Evolutionary conservation across 2,113 vertebrate genomes (phyloP).

Genomic region (Daboia siamensis): DNA sequence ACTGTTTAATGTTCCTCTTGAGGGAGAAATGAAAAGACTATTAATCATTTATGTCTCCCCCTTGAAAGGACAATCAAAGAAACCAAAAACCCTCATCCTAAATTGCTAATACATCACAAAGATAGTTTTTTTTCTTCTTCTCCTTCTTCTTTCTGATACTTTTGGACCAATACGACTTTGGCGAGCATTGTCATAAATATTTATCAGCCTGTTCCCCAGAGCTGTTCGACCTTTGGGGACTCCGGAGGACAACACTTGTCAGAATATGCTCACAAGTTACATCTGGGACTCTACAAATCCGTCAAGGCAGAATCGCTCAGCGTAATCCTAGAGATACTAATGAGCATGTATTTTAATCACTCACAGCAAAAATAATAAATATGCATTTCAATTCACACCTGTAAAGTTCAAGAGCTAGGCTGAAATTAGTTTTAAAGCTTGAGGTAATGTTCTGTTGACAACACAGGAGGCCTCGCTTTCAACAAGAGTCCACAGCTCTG

Average conservation of each 20-base stretch:
- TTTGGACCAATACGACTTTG: constrained; percentile 8
- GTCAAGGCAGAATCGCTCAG: neutral
- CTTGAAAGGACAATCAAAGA: constrained; percentile 14
- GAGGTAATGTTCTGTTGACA: neutral
- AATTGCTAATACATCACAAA: constrained; percentile 25
- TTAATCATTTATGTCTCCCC: constrained; percentile 8
- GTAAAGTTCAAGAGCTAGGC: neutral
- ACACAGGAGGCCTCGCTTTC: neutral
- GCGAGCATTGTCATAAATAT: constrained; percentile 16
- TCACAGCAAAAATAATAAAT: neutral
- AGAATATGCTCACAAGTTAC: neutral
- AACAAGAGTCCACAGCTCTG: neutral
- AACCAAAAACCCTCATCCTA: neutral
- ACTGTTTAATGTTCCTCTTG: neutral
- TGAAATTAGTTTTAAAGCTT: constrained; percentile 12
- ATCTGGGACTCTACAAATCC: neutral
- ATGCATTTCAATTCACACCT: constrained; percentile 8
- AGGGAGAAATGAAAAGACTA: constrained; percentile 15
- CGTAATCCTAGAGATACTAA: constrained; percentile 14
- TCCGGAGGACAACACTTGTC: neutral
- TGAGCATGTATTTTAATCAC: constrained; percentile 16
- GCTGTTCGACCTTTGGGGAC: neutral
- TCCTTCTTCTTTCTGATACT: neutral
- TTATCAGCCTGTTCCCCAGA: neutral
- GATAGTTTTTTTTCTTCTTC: neutral